A percentile compares a stretch with the other conserved stretches of the same genome.
These are phyloP conservation scores for Amphilophus citrinellus DNA, from an alignment of 2,113 vertebrate species.

Conservation along the genomic window DNA sequence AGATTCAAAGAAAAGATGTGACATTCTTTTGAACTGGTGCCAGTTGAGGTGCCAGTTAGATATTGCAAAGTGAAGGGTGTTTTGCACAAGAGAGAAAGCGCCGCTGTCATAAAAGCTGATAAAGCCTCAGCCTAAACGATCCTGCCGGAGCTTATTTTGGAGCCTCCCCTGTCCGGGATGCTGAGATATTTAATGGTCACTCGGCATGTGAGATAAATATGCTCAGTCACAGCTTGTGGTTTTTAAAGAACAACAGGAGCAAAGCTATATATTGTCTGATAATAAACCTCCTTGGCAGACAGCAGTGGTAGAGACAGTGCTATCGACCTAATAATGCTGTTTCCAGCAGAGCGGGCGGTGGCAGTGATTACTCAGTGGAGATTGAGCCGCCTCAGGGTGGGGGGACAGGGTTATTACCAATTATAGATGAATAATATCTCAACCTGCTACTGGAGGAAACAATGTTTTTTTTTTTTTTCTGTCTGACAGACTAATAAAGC, in stretches of 20 bases:
- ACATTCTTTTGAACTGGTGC: neutral
- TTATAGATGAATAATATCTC: slow-evolving; percentile 81
- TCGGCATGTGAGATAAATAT: slow-evolving; percentile 31
- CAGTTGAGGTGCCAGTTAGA: slow-evolving; percentile 12
- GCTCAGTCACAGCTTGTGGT: slow-evolving; percentile 28
- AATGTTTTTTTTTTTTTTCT: slow-evolving; percentile 23
- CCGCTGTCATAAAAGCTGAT: slow-evolving; percentile 23
- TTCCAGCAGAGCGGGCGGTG: slow-evolving; percentile 63
- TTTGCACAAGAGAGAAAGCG: slow-evolving; percentile 30
- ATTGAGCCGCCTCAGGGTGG: slow-evolving; percentile 70
- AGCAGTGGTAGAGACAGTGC: slow-evolving; percentile 53
- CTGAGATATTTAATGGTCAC: slow-evolving; percentile 32
- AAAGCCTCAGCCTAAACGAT: slow-evolving; percentile 37
- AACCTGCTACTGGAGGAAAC: slow-evolving; percentile 66
- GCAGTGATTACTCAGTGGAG: slow-evolving; percentile 76
- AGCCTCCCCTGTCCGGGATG: slow-evolving; percentile 19
- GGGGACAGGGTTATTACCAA: slow-evolving; percentile 76
- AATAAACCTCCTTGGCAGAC: slow-evolving; percentile 70
- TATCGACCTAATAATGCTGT: slow-evolving; percentile 71
- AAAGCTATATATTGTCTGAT: slow-evolving; percentile 61
- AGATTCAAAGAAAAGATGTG: neutral
- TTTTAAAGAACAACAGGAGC: slow-evolving; percentile 26
- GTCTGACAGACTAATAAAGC: slow-evolving; percentile 66
- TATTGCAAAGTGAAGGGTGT: slow-evolving; percentile 42
- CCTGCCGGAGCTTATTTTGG: slow-evolving; percentile 48